Percentiles rank a stretch among this genome's conserved stretches.
These are phyloP conservation scores for Ceratosolen solmsi DNA, from an alignment of 1,140 invertebrate species.

Conservation along the genomic window DNA sequence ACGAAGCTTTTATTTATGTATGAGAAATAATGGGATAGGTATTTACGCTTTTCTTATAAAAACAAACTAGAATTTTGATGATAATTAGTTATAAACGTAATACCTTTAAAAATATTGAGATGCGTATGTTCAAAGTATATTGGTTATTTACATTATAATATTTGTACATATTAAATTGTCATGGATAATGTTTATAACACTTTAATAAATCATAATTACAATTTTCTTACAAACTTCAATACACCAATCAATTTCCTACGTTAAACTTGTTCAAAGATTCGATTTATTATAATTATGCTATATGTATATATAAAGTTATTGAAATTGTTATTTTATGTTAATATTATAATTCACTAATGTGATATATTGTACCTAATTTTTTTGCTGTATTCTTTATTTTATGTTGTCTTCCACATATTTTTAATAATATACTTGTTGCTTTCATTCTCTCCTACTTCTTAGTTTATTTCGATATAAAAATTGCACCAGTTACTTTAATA, in stretches of 20 bases:
- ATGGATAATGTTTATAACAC: background rate
- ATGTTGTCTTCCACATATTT: background rate
- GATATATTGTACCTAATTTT: background rate
- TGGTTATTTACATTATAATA: no score
- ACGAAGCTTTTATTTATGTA: background rate
- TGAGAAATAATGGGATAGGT: no score
- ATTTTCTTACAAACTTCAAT: background rate
- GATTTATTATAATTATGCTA: background rate
- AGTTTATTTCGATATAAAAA: background rate
- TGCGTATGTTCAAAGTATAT: no score
- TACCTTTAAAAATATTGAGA: no score
- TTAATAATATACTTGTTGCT: background rate
- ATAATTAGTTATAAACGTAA: no score
- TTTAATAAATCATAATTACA: background rate
- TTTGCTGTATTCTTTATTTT: background rate
- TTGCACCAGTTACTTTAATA: background rate
- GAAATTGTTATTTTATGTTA: background rate
- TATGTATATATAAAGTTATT: background rate
- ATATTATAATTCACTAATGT: slow-evolving; percentile 2
- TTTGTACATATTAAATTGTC: background rate
- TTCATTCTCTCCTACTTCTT: background rate
- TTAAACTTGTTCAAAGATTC: background rate
- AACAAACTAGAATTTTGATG: no score
- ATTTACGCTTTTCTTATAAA: no score
- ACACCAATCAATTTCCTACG: background rate